These are phyloP conservation scores for Mamestra brassicae DNA, from an alignment of 2,888 invertebrate genomes.

Conservation along the genomic window DNA sequence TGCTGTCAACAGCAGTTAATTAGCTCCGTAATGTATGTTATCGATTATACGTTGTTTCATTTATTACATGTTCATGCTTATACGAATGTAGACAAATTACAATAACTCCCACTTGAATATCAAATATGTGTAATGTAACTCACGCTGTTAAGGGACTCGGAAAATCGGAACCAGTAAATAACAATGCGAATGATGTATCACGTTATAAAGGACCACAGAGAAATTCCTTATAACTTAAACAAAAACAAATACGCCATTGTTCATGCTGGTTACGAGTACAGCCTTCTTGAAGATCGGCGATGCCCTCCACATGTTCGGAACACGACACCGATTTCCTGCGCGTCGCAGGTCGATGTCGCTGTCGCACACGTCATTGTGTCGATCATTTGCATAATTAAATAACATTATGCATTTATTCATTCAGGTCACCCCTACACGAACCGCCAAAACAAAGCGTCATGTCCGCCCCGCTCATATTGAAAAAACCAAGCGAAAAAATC, in stretches of 20 bases:
- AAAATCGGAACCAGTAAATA: conserved; percentile 14
- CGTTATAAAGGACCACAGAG: conserved; percentile 42
- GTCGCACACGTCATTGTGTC: conserved; percentile 79
- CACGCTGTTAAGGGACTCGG: conserved; percentile 6
- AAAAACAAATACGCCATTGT: conserved; percentile 66
- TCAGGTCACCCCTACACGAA: conserved; percentile 81
- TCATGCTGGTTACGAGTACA: conserved; percentile 47
- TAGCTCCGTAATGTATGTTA: conserved; percentile 16
- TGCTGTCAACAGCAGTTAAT: conserved; percentile 26
- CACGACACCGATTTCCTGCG: conserved; percentile 85
- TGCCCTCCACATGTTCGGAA: conserved; percentile 75
- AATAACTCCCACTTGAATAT: conserved; percentile 23
- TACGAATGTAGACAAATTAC: conserved; percentile 2
- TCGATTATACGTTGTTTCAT: conserved; percentile 11
- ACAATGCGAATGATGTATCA: conserved; percentile 49
- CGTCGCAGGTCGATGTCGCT: conserved; percentile 80
- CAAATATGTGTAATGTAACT: conserved; percentile 14
- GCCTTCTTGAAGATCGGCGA: conserved; percentile 71
- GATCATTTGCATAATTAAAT: conserved; percentile 88
- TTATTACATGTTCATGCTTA: neutral
- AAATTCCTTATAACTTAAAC: conserved; percentile 54
- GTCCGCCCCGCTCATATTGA: conserved; percentile 53
- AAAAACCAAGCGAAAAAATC: conserved; percentile 68
- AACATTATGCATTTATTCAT: conserved; percentile 87
- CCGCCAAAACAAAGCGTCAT: conserved; percentile 76